These are phyloP conservation scores for Uropsilus gracilis DNA, from an alignment of 2,113 vertebrate genomes.

Conservation along the genomic window DNA sequence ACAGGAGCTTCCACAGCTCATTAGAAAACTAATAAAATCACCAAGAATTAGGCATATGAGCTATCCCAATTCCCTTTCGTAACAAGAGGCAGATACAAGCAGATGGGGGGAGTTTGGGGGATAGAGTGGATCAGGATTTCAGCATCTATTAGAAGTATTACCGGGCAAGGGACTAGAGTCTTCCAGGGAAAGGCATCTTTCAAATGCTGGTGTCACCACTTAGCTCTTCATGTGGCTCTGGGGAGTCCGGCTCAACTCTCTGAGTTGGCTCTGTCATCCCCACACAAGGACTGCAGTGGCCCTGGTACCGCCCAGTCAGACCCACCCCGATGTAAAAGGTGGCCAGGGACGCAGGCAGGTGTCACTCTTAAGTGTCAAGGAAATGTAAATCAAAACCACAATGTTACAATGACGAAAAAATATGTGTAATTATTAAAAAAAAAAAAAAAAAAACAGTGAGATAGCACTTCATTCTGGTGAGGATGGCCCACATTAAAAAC, in stretches of 20 bases:
- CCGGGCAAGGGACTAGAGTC: neutral
- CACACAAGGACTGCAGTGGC: neutral
- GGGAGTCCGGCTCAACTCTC: neutral
- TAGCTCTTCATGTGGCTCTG: neutral
- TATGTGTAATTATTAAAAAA: too few relatives aligned
- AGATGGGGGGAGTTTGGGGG: neutral
- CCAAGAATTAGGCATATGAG: neutral
- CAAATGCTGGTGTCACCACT: neutral
- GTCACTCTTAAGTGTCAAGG: too few relatives aligned
- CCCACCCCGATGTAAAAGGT: too few relatives aligned
- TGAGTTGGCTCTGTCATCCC: neutral
- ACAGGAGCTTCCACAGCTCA: neutral
- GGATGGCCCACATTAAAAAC: too few relatives aligned
- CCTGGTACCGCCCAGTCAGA: neutral
- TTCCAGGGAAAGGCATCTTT: neutral
- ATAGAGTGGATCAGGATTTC: neutral
- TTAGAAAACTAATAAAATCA: neutral
- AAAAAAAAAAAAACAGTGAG: too few relatives aligned
- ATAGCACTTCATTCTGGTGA: too few relatives aligned
- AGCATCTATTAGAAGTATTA: neutral
- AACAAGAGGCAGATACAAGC: neutral
- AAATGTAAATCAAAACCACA: too few relatives aligned
- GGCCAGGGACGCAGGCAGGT: too few relatives aligned
- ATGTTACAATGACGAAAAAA: too few relatives aligned
- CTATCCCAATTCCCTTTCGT: neutral